Percentiles rank a stretch among this genome's conserved stretches.
phyloP scores from a whole-genome alignment of 2,888 invertebrate species.

The Nomada ruficornis region DNA sequence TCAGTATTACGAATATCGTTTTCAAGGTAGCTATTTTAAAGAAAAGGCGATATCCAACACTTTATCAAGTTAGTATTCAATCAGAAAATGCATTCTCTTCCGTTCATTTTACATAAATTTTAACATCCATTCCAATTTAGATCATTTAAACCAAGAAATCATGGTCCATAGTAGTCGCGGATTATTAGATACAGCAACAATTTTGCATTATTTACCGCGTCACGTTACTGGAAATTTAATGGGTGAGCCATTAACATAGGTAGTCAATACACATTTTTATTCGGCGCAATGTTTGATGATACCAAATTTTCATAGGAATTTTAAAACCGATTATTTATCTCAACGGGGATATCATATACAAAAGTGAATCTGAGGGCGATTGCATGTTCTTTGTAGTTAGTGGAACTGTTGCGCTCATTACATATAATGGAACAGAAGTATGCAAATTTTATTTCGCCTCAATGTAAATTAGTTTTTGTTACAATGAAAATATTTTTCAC shows the following conservation, averaged over 20 bases:
- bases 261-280: too few species aligned
- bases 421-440: constrained; percentile 78
- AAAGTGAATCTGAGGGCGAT: constrained; percentile 74
- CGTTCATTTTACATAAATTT: not conserved
- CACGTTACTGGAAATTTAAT: constrained; percentile 75
- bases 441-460: not conserved
- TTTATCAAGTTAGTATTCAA: constrained; percentile 84
- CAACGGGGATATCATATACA: constrained; percentile 79
- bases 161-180: constrained; percentile 76
- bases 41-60: constrained; percentile 86
- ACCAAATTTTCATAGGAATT: constrained; percentile 56
- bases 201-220: constrained; percentile 77
- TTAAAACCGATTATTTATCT: constrained; percentile 78
- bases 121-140: constrained; percentile 54
- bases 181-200: constrained; percentile 76
- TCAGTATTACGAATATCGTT: constrained; percentile 86
- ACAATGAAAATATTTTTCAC: not conserved
- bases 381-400: constrained; percentile 82
- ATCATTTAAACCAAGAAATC: constrained; percentile 78
- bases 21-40: constrained; percentile 86
- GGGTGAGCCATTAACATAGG: constrained; percentile 60
- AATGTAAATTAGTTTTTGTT: not conserved
- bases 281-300: too few species aligned
- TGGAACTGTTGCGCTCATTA: constrained; percentile 79
- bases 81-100: not conserved